Evolutionary conservation across 2,888 invertebrate genomes (phyloP).

Genomic region (Gisinianus flammeolus): DNA sequence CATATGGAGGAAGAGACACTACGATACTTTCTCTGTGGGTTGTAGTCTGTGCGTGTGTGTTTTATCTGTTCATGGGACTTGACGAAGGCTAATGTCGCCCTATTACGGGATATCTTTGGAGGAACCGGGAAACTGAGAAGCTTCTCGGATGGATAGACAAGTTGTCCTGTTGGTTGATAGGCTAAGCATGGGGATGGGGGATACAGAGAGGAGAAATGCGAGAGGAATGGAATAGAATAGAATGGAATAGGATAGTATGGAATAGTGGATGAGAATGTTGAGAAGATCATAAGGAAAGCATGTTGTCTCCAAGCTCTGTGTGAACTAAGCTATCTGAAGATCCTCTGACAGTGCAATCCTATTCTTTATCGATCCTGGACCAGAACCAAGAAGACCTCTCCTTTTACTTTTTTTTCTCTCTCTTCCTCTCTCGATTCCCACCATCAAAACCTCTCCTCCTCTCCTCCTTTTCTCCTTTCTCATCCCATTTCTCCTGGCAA

Average conservation of each 20-base stretch:
- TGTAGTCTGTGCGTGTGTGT: background rate
- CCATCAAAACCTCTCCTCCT: background rate
- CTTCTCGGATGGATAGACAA: background rate
- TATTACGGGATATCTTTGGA: background rate
- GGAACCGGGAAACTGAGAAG: too few species aligned
- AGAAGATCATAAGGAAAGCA: background rate
- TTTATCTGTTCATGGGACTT: background rate
- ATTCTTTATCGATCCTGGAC: constrained; percentile 40
- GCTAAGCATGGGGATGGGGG: too few species aligned
- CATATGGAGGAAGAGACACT: too few species aligned
- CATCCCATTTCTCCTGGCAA: constrained; percentile 22
- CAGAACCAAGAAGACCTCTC: constrained; percentile 32
- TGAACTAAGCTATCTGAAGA: background rate
- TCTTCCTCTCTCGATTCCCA: background rate
- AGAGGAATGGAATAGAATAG: too few species aligned
- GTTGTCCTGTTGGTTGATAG: background rate
- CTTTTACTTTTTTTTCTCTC: background rate
- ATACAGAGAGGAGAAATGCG: too few species aligned
- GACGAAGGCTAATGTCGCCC: background rate
- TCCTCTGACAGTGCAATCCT: constrained; percentile 30
- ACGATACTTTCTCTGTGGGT: too few species aligned
- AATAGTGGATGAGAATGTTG: too few species aligned
- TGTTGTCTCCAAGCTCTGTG: constrained; percentile 10
- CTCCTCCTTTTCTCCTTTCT: background rate
- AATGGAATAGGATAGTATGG: too few species aligned